These are phyloP conservation scores for Bombyx huttoni DNA, from an alignment of 2,888 invertebrate genomes.

Conservation along the genomic window DNA sequence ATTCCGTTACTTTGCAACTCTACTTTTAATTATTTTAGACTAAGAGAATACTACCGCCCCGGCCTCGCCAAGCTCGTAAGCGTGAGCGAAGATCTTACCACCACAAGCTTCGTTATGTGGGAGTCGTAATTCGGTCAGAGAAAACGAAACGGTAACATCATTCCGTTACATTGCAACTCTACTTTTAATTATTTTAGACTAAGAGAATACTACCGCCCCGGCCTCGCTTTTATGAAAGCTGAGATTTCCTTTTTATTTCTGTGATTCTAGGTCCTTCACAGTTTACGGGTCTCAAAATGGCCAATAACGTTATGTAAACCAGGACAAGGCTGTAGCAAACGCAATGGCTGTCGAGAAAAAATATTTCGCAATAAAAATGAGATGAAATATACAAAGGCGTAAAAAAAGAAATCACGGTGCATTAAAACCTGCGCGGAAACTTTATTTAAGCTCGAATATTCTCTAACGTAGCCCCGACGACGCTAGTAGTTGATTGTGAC, in stretches of 20 bases:
- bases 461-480: background rate
- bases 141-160: too few relatives aligned
- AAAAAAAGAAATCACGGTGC: background rate
- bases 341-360: background rate
- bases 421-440: background rate
- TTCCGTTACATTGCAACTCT: background rate
- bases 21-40: too few relatives aligned
- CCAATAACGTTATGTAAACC: conserved; percentile 12
- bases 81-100: too few relatives aligned
- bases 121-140: too few relatives aligned
- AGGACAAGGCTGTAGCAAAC: background rate
- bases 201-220: background rate
- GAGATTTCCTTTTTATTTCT: conserved; percentile 1
- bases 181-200: background rate
- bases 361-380: background rate
- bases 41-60: too few relatives aligned
- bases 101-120: too few relatives aligned
- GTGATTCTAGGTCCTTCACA: conserved; percentile 8
- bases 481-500: background rate
- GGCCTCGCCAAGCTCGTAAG: too few relatives aligned
- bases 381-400: background rate
- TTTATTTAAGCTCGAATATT: background rate
- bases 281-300: conserved; percentile 14
- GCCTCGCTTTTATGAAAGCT: background rate
- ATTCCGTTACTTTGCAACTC: too few relatives aligned